Percentiles rank a stretch among this genome's conserved stretches.
These are phyloP conservation scores for Dioctria linearis DNA, from an alignment of 2,888 invertebrate genomes.

Conservation along the genomic window DNA sequence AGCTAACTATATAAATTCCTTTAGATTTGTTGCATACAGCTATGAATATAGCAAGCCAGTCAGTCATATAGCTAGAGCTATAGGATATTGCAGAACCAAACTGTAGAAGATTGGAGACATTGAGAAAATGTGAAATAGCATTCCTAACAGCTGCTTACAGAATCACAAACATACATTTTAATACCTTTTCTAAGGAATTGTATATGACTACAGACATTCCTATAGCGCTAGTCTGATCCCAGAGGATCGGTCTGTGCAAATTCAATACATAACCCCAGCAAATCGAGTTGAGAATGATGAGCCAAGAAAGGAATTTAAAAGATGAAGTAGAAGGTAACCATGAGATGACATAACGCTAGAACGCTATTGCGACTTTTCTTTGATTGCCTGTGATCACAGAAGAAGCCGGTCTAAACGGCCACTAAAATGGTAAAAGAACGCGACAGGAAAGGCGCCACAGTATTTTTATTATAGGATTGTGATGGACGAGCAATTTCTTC, in stretches of 20 bases:
- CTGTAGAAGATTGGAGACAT: slow-evolving; percentile 15
- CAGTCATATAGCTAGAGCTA: too few relatives aligned
- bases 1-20: background rate
- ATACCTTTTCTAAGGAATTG: slow-evolving; percentile 47
- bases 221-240: background rate
- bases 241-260: background rate
- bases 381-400: slow-evolving; percentile 45
- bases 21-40: too few relatives aligned
- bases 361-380: slow-evolving; percentile 45
- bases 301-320: slow-evolving; percentile 8
- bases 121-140: slow-evolving; percentile 47
- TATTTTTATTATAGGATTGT: slow-evolving; percentile 45
- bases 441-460: slow-evolving; percentile 51
- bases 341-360: slow-evolving; percentile 50
- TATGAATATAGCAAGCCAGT: too few relatives aligned
- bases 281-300: background rate
- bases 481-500: slow-evolving; percentile 35
- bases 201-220: background rate
- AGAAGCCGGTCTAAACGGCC: slow-evolving; percentile 45
- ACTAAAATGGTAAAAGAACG: slow-evolving; percentile 44
- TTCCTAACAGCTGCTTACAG: slow-evolving; percentile 49
- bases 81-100: background rate
- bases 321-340: slow-evolving; percentile 40
- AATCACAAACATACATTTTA: slow-evolving; percentile 48
- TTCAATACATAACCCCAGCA: background rate